Evolutionary conservation across 2,888 invertebrate species (phyloP).

Genomic region (Stenurella melanura): DNA sequence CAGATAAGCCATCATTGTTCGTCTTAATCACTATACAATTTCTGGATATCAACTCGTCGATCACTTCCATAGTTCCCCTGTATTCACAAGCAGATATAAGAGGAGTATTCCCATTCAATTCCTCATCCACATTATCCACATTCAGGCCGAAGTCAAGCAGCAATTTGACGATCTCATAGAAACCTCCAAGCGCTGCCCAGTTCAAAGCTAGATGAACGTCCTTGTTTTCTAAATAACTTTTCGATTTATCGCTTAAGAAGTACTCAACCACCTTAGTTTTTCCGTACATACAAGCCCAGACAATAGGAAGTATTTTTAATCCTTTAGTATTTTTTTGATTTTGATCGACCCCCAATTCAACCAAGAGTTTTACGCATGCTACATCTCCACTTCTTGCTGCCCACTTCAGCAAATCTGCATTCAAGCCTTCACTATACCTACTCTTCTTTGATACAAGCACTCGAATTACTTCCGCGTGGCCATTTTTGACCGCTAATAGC

Average conservation of each 20-base stretch:
- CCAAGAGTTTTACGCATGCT: constrained; percentile 1
- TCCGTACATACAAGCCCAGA: constrained; percentile 32
- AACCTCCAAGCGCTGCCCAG: constrained; percentile 32
- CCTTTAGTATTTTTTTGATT: constrained; percentile 1
- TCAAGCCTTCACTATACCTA: constrained; percentile 13
- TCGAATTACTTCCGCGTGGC: constrained; percentile 5
- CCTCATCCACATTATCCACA: constrained; percentile 21
- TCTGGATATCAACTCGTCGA: constrained; percentile 22
- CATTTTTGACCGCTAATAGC: constrained; percentile 35
- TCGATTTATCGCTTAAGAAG: constrained; percentile 17
- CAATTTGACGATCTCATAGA: constrained; percentile 18
- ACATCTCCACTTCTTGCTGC: constrained; percentile 15
- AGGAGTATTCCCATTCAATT: constrained; percentile 19
- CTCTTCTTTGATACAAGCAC: not conserved
- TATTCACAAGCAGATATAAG: constrained; percentile 36
- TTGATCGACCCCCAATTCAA: constrained; percentile 26
- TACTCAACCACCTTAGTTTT: constrained; percentile 9
- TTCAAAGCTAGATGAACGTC: constrained; percentile 31
- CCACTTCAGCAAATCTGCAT: constrained; percentile 8
- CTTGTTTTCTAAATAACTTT: constrained; percentile 3
- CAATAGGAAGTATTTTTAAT: constrained; percentile 21
- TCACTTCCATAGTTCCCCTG: constrained; percentile 3
- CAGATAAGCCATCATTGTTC: constrained; percentile 26
- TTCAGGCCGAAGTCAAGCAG: constrained; percentile 36
- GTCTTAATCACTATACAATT: constrained; percentile 18